Evolutionary conservation across 2,888 invertebrate genomes (phyloP).

Genomic region (Dryobota labecula): DNA sequence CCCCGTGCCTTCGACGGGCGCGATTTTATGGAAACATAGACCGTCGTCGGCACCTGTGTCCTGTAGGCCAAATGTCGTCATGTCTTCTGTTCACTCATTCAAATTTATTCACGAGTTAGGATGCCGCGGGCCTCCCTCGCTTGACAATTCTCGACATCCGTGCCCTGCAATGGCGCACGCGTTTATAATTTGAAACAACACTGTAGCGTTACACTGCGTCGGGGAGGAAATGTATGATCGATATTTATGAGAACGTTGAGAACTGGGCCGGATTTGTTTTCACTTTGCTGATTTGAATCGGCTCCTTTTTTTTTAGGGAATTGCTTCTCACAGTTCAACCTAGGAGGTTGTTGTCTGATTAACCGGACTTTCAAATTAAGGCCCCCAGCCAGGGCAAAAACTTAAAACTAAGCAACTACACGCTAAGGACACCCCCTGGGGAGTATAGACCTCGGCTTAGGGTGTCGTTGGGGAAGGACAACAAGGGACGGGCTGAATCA

Average conservation of each 20-base stretch:
- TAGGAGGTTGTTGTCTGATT: no score
- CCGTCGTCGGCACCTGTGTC: conserved; percentile 76
- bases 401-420: no score
- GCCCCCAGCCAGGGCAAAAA: no score
- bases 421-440: no score
- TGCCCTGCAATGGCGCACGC: conserved; percentile 54
- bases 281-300: no score
- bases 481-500: no score
- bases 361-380: no score
- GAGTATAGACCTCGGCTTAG: no score
- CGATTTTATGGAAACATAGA: conserved; percentile 72
- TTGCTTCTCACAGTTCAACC: no score
- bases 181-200: conserved; percentile 65
- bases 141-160: conserved; percentile 61
- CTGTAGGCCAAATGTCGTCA: conserved; percentile 77
- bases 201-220: conserved; percentile 26
- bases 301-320: no score
- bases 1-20: conserved; percentile 46
- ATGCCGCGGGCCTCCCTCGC: conserved; percentile 57
- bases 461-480: no score
- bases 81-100: conserved; percentile 77
- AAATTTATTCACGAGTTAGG: conserved; percentile 84
- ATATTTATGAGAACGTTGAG: conserved; percentile 41
- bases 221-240: conserved; percentile 38
- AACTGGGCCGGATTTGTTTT: conserved; percentile 16